phyloP scores from a whole-genome alignment of 2,797 vertebrate species.

The Eutrigla gurnardus region DNA sequence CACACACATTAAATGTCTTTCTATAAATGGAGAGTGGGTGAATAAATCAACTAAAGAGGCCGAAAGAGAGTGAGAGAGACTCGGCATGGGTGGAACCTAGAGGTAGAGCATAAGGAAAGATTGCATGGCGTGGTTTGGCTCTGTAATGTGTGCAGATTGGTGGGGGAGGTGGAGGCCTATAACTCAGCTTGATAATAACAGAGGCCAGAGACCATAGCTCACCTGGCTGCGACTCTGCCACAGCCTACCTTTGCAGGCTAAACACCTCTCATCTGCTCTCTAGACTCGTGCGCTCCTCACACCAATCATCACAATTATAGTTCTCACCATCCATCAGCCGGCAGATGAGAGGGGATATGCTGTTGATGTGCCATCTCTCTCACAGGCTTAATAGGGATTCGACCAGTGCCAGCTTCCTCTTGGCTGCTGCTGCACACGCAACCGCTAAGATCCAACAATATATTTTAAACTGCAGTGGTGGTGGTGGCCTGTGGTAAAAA shows the following conservation, averaged over 20 bases:
- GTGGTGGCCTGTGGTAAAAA: conserved; percentile 12
- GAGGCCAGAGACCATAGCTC: conserved; percentile 69
- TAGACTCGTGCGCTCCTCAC: conserved; percentile 48
- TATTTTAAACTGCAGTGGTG: conserved; percentile 20
- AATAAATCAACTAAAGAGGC: conserved; percentile 30
- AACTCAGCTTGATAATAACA: conserved; percentile 73
- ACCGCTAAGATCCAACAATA: conserved; percentile 23
- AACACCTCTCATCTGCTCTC: conserved; percentile 66
- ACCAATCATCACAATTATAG: conserved; percentile 68
- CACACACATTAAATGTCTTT: conserved; percentile 14
- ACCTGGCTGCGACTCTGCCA: conserved; percentile 55
- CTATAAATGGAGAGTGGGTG: conserved; percentile 17
- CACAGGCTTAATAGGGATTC: conserved; percentile 32
- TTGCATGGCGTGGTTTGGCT: conserved; percentile 66
- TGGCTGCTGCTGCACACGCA: conserved; percentile 37
- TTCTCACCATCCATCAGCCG: conserved; percentile 61
- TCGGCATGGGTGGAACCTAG: conserved; percentile 19
- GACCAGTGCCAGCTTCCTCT: conserved; percentile 37
- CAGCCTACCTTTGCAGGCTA: conserved; percentile 52
- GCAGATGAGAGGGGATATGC: conserved; percentile 45
- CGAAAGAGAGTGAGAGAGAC: background rate
- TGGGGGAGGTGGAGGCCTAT: conserved; percentile 63
- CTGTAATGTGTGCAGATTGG: conserved; percentile 73
- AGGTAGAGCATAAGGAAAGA: conserved; percentile 61
- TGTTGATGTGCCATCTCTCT: conserved; percentile 43